Percentiles rank a stretch among this genome's conserved stretches.
phyloP scores from a whole-genome alignment of 2,113 vertebrate species.

The Polypterus bichir region DNA sequence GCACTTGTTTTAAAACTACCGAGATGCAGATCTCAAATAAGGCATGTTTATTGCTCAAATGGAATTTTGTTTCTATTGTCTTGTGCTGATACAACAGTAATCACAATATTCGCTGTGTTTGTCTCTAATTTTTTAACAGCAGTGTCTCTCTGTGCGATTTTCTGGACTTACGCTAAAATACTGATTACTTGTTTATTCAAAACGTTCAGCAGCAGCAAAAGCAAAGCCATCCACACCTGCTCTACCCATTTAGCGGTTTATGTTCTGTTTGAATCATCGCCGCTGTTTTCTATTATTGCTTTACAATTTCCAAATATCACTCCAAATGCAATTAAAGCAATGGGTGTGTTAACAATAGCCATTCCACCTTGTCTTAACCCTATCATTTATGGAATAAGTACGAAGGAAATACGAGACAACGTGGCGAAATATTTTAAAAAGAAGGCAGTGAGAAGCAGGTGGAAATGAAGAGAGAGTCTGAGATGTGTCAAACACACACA shows the following conservation, averaged over 20 bases:
- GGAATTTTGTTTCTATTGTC: slow-evolving; percentile 11
- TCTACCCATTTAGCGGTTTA: slow-evolving; percentile 14
- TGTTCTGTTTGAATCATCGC: slow-evolving; percentile 15
- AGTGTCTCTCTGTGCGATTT: neutral
- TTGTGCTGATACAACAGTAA: slow-evolving; percentile 11
- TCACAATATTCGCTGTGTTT: slow-evolving; percentile 11
- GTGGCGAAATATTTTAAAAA: neutral
- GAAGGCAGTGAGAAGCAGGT: neutral
- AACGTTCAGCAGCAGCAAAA: slow-evolving; percentile 10
- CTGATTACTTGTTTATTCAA: slow-evolving; percentile 12
- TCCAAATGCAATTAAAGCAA: slow-evolving; percentile 7
- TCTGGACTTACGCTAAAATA: slow-evolving; percentile 18
- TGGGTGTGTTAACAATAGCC: slow-evolving; percentile 12
- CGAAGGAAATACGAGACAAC: slow-evolving; percentile 16
- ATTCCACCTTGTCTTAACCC: slow-evolving; percentile 21
- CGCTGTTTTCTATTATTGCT: neutral
- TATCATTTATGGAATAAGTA: slow-evolving; percentile 18
- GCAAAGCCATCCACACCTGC: slow-evolving; percentile 19
- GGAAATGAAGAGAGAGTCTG: too few relatives aligned
- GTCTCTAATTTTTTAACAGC: slow-evolving; percentile 3
- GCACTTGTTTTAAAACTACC: slow-evolving; percentile 6
- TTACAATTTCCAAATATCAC: slow-evolving; percentile 13
- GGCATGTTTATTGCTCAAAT: slow-evolving; percentile 17
- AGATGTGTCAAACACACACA: too few relatives aligned
- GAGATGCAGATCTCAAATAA: slow-evolving; percentile 3